Evolutionary conservation across 1,140 invertebrate genomes (phyloP), one percentile per base, ranked within the genome.

Genomic region (Campoletis sonorensis): DNA sequence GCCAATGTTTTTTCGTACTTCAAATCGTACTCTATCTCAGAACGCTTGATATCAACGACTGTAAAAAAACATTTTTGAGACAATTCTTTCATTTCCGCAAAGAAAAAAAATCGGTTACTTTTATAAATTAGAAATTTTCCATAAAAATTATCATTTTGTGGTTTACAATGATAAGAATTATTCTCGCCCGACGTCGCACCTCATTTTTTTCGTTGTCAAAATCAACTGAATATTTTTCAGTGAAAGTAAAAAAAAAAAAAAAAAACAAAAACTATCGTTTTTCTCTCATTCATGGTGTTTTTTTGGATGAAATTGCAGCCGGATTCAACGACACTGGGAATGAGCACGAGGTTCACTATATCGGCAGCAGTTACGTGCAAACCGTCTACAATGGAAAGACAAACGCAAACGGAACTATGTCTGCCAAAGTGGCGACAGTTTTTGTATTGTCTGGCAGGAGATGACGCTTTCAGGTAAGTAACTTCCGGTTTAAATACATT

Each of bases 381-480:
- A 77, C 91, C 93, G 0, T 92, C 94, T 16, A 96, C 95, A 0
- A 94, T 96, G 93, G 96, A 97, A 86, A 92, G 95, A 26, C 96
- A 95, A 75, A 97, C 96, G 0, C 96, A 97, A 92, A 97, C 96
- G 0, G 96, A 97, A 88, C 84, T 88, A 26, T 93, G 94, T 81
- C 92, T 96, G 27, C 95, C 95, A 0, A 95, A 94, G 84, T 96
- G 95, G 94, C 93, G 93, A 67, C 96, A 97, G 86, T 94, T 97
- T 81, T 90, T 96, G 30, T 96, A 96, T 85, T 97, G 96, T 87
- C 91, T 97, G 3, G 94, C 95, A 45, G 96, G 96, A 0, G 95
- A 97, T 85, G 95, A 95, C 83, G 94, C 94, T 64, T 98, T 96
- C 88, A 93, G 96, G 91, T 92, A 79, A 80, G 33, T 49, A 23